A percentile compares a stretch with the other conserved stretches of the same genome.
Evolutionary conservation across 2,797 vertebrate genomes (phyloP).

Genomic region (Thripadectes ignobilis): DNA sequence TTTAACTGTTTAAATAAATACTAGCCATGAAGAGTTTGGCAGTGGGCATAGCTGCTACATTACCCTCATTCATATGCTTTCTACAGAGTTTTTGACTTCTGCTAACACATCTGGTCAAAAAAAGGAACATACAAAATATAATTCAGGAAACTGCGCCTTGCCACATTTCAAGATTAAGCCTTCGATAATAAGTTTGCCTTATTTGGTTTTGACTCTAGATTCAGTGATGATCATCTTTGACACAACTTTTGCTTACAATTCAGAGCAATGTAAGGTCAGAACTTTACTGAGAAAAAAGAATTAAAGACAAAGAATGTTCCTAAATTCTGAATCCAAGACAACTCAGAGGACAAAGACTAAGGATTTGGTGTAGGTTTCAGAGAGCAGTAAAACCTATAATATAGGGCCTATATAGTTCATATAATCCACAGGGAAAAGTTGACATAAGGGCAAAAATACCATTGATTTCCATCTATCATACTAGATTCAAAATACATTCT

Average conservation of each 20-base stretch:
- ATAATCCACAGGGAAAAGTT: neutral
- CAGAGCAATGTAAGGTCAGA: neutral
- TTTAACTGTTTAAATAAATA: neutral
- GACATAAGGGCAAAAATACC: neutral
- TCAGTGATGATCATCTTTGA: neutral
- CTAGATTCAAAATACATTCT: neutral
- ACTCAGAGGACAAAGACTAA: neutral
- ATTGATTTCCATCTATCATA: neutral
- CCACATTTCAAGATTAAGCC: neutral
- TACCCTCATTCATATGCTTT: neutral
- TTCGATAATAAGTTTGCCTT: neutral
- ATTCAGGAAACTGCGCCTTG: neutral
- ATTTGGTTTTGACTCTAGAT: neutral
- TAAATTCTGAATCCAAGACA: neutral
- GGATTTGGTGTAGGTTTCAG: neutral
- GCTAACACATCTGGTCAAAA: neutral
- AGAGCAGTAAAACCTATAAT: neutral
- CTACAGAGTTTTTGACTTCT: neutral
- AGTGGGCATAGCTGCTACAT: neutral
- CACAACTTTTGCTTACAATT: neutral
- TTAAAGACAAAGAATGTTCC: neutral
- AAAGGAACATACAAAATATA: neutral
- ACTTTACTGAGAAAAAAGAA: neutral
- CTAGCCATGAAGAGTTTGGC: neutral
- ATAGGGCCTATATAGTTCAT: neutral